These are phyloP conservation scores for Polypterus bichir DNA, from an alignment of 2,113 vertebrate species.

Conservation along the genomic window DNA sequence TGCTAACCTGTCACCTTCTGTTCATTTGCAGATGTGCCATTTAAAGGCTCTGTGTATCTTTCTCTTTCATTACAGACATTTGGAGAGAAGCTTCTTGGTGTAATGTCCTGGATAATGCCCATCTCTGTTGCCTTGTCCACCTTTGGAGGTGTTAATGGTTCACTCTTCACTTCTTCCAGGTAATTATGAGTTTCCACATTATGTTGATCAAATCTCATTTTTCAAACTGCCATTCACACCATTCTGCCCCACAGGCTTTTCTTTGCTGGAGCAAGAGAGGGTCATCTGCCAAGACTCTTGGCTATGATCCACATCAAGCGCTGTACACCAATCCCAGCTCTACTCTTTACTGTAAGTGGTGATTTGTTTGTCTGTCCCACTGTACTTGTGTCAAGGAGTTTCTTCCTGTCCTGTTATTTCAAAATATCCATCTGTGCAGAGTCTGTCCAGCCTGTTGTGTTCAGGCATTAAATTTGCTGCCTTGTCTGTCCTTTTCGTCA, in stretches of 20 bases:
- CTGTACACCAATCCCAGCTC: conserved; percentile 79
- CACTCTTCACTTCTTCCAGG: conserved; percentile 75
- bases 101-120: conserved; percentile 90
- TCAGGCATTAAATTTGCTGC: background rate
- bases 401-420: no score
- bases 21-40: no score
- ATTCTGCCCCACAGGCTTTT: conserved; percentile 56
- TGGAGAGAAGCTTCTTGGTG: conserved; percentile 79
- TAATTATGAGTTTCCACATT: conserved; percentile 28
- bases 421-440: no score
- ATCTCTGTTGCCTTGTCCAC: conserved; percentile 86
- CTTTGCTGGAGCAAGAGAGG: conserved; percentile 81
- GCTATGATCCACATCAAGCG: conserved; percentile 83
- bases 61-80: conserved; percentile 57
- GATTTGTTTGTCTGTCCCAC: no score
- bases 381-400: background rate
- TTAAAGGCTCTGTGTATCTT: conserved; percentile 8
- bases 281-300: conserved; percentile 75
- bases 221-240: background rate
- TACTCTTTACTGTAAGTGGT: conserved; percentile 75
- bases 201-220: background rate
- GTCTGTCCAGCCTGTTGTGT: no score
- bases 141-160: conserved; percentile 81
- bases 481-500: background rate
- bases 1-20: background rate